A percentile compares a stretch with the other conserved stretches of the same genome.
These are phyloP conservation scores for Euzetes globulus DNA, from an alignment of 2,888 invertebrate genomes.

Conservation along the genomic window DNA sequence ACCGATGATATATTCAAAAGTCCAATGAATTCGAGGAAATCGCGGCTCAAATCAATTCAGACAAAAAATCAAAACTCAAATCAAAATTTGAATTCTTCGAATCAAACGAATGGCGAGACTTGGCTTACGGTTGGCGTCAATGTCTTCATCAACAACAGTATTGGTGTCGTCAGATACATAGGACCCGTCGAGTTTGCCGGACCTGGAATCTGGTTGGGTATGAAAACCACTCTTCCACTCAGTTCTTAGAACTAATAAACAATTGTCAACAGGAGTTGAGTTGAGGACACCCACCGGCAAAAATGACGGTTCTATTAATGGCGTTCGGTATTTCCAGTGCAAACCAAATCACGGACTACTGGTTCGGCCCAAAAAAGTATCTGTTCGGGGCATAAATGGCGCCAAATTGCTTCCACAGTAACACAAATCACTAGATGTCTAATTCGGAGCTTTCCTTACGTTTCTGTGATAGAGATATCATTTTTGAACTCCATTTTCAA, in stretches of 20 bases:
- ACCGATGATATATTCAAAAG: constrained; percentile 35
- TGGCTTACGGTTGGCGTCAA: constrained; percentile 49
- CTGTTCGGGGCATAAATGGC: constrained; percentile 52
- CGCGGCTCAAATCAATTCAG: not conserved
- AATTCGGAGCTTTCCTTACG: not conserved
- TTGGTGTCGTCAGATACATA: constrained; percentile 43
- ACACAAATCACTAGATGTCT: not conserved
- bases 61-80: not conserved
- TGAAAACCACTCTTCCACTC: too few relatives aligned
- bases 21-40: not conserved
- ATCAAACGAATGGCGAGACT: constrained; percentile 38
- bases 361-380: constrained; percentile 50
- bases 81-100: not conserved
- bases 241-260: not conserved
- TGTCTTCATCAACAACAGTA: constrained; percentile 50
- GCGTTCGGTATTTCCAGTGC: constrained; percentile 51
- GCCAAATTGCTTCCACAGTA: constrained; percentile 46
- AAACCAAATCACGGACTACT: constrained; percentile 50
- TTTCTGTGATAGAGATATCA: constrained; percentile 8
- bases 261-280: constrained; percentile 47
- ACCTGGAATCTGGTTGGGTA: constrained; percentile 49
- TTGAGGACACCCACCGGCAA: constrained; percentile 49
- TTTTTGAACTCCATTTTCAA: not conserved
- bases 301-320: constrained; percentile 51
- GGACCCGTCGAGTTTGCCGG: constrained; percentile 52